Evolutionary conservation across 2,113 vertebrate species (phyloP).

Genomic region (Struthio camelus): DNA sequence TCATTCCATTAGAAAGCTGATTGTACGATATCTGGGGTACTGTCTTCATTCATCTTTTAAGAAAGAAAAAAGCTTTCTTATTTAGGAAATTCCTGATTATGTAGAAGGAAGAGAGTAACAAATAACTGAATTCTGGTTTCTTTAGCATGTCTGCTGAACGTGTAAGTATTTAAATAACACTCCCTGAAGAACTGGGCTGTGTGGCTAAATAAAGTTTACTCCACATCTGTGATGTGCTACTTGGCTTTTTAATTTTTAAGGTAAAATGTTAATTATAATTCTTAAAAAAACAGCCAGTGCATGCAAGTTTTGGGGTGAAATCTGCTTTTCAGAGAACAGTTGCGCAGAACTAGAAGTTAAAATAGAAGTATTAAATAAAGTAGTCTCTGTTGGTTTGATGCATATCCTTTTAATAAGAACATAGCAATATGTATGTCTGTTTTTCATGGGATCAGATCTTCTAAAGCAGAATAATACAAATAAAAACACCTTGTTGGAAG

Average conservation of each 20-base stretch:
- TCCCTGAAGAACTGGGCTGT: no score
- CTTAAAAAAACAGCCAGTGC: no score
- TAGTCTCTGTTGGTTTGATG: background rate
- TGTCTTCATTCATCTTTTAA: background rate
- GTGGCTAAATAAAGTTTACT: no score
- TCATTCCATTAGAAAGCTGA: background rate
- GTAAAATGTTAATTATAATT: no score
- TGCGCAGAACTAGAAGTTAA: background rate
- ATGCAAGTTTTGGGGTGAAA: no score
- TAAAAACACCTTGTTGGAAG: background rate
- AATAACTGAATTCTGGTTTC: no score
- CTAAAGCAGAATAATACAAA: background rate
- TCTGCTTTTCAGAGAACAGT: no score
- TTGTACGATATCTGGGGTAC: background rate
- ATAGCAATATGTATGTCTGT: background rate
- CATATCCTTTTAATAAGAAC: background rate
- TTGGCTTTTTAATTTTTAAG: no score
- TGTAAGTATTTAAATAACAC: no score
- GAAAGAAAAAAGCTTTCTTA: background rate
- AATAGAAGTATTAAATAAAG: background rate
- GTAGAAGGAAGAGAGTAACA: no score
- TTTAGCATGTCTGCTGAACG: no score
- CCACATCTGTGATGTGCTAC: no score
- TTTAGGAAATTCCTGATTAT: background rate
- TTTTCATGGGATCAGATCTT: background rate